Evolutionary conservation across 2,797 vertebrate genomes (phyloP), one percentile per base, ranked within the genome.

Genomic region (Crenuchus spilurus): DNA sequence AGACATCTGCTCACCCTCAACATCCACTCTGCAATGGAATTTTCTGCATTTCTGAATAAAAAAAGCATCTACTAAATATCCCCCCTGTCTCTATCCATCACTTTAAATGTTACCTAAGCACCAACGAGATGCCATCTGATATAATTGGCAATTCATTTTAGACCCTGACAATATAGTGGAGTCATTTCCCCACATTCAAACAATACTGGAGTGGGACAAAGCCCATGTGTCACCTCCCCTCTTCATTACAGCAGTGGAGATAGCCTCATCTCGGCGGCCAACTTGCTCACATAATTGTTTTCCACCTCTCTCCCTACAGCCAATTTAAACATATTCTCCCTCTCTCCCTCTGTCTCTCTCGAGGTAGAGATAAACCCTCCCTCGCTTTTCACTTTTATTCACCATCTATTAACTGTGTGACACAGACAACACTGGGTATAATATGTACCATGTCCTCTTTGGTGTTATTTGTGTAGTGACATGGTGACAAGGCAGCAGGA

Each of bases 61-160:
- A 62, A 65, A 74, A 42, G 82, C 86, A 89, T 79, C 60, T 74
- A 81, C 83, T 89, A 87, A 91, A 91, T 90, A 91, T 92, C 87
- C 88, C 87, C 87, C 84, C 88, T 85, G 82, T 88, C 85, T 84
- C 83, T 35, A 49, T 85, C 88, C 88, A 90, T 92, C 88, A 90
- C 88, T 86, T 82, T 85, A 80, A 86, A 88, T 90, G 87, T 88
- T 87, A 89, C 85, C 85, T 83, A 82, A 88, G 85, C 83, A 70
- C 87, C 83, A 80, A 87, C 80, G 75, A 87, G 90, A 91, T 87
- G 88, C 88, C 87, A 84, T 84, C 86, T 80, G 85, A 90, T 87
- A 91, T 92, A 93, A 92, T 92, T 92, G 92, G 87, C 90, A 92
- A 94, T 93, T 91, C 92, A 88, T 92, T 90, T 89, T 89, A 84